Percentiles rank a stretch among this genome's conserved stretches.
Conservation (phyloP, 2,888 invertebrate genomes). For the Argyresthia goedartella region DNA sequence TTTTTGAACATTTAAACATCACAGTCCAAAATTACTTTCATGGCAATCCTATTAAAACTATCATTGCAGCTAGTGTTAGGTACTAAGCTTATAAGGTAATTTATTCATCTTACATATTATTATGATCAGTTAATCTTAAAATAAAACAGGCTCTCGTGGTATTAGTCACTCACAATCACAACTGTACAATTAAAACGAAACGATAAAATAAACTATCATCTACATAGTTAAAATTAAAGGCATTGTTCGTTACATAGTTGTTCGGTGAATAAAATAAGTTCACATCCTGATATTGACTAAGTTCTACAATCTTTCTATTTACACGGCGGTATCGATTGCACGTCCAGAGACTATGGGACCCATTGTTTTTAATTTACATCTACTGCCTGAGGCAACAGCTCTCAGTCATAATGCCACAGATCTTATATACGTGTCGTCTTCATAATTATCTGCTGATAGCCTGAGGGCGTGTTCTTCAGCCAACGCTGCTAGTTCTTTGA, state of each 20-base stretch:
- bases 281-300: neutral
- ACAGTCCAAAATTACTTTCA: slow-evolving; percentile 64
- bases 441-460: slow-evolving; percentile 36
- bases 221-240: neutral
- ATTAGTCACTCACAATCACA: too few species aligned
- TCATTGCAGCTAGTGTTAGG: slow-evolving; percentile 1
- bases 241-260: neutral
- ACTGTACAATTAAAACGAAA: neutral
- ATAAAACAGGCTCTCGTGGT: too few species aligned
- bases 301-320: neutral
- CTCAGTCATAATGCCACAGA: slow-evolving; percentile 59
- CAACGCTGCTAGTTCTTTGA: slow-evolving; percentile 94
- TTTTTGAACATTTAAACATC: slow-evolving; percentile 62
- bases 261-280: neutral
- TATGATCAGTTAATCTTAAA: neutral
- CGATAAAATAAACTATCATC: neutral
- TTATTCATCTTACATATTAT: neutral
- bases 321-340: neutral
- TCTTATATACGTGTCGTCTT: slow-evolving; percentile 45
- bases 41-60: slow-evolving; percentile 41
- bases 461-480: slow-evolving; percentile 91
- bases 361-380: slow-evolving; percentile 16
- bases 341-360: neutral
- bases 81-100: neutral
- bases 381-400: slow-evolving; percentile 30